A percentile compares a stretch with the other conserved stretches of the same genome.
Evolutionary conservation across 2,888 invertebrate species (phyloP).

Genomic region (Eupithecia centaureata): DNA sequence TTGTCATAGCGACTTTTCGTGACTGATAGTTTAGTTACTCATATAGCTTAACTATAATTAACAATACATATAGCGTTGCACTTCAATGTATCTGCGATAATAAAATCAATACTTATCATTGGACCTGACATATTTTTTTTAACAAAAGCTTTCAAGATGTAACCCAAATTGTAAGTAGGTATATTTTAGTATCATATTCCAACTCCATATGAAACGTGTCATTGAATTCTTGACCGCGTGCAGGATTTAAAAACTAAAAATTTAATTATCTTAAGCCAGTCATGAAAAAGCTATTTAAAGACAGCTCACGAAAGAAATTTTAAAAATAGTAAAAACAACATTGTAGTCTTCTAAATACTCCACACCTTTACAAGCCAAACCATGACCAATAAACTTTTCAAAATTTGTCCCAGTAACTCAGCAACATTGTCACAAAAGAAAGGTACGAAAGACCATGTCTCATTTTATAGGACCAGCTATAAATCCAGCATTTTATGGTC

Average conservation of each 20-base stretch:
- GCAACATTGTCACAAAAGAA: slow-evolving; percentile 69
- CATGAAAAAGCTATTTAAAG: not conserved
- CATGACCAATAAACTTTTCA: slow-evolving; percentile 52
- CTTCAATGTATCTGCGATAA: not conserved
- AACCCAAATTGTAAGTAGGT: not conserved
- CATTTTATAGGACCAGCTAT: slow-evolving; percentile 80
- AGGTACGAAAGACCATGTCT: slow-evolving; percentile 73
- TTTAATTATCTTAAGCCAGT: not conserved
- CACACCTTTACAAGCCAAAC: slow-evolving; percentile 50
- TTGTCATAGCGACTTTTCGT: too few species aligned
- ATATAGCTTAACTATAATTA: too few species aligned
- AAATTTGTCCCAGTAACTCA: slow-evolving; percentile 75
- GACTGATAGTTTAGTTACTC: too few species aligned
- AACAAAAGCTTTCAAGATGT: not conserved
- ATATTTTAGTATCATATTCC: not conserved
- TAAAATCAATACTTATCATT: not conserved
- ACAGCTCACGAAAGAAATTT: not conserved
- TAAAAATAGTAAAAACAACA: slow-evolving; percentile 10
- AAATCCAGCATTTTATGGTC: slow-evolving; percentile 80
- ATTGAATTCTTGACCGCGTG: not conserved
- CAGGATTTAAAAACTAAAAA: not conserved
- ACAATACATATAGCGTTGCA: too few species aligned
- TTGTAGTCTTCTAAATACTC: slow-evolving; percentile 42
- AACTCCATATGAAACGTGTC: not conserved
- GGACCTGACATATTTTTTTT: not conserved